Evolutionary conservation across 2,888 invertebrate species (phyloP), one percentile per base, ranked within the genome.

Genomic region (Clanis bilineata): DNA sequence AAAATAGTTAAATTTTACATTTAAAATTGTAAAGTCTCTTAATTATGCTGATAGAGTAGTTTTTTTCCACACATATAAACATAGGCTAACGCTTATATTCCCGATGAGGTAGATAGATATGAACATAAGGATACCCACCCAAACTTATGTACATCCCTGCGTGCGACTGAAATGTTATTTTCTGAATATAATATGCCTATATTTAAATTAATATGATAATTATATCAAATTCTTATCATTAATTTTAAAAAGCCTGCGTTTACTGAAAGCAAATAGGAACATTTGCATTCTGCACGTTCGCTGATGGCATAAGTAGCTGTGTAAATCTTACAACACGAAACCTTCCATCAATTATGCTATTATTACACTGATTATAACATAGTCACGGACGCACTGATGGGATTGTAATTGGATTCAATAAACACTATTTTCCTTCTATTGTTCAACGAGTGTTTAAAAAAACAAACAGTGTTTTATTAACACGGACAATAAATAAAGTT

Each of bases 331-430:
- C 61, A 66, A 70, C 81, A 82, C 77, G 80, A 81, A 78, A 69
- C 70, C 71, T 76, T 74, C 76, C 71, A 68, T 60, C 71, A 72
- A 77, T 77, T 76, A 73, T 67, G 25, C 12, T 6, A 69, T 72
- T 72, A 73, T 79, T 71, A 74, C 60, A 66, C 64, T 67, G 61
- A 69, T 74, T 74, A 71, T 64, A 67, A 65, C 64, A 69, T 65
- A 69, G 68, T 73, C 72, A 71, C 56, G 54, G 62, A 59, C 62
- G 45, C 64, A 63, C 59, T 28, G 25, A 63, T 63, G 66, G 62
- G 60, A 67, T 67, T 56, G 61, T 66, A n/a, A n/a, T n/a, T n/a
- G n/a, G n/a, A n/a, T 62, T 61, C 36, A 32, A 45, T 62, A 56
- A 32, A 61, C 23, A 57, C 22, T 60, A 67, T 77, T 77, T 74